Percentiles rank a stretch among this genome's conserved stretches.
Conservation (phyloP, 2,888 invertebrate species). For the Caenorhabditis sp. region DNA sequence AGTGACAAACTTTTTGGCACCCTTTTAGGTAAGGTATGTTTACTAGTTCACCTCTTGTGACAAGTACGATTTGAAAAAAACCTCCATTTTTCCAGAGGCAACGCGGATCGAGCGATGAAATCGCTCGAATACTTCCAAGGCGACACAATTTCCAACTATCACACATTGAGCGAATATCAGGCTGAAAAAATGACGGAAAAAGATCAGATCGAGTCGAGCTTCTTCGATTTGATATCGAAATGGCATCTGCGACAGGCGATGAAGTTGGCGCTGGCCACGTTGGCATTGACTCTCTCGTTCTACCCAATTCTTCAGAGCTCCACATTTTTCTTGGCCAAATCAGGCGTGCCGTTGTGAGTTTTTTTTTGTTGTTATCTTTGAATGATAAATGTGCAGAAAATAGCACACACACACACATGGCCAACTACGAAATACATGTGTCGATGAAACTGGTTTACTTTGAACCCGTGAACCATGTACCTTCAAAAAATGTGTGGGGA, state of each 20-base stretch:
- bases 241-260: slow-evolving; percentile 64
- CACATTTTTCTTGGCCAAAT: slow-evolving; percentile 55
- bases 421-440: too few species aligned
- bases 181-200: slow-evolving; percentile 42
- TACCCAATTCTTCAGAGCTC: slow-evolving; percentile 66
- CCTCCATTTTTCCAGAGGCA: slow-evolving; percentile 52
- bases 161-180: slow-evolving; percentile 49
- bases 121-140: slow-evolving; percentile 65
- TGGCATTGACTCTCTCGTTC: slow-evolving; percentile 62
- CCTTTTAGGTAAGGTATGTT: too few species aligned
- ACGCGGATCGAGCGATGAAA: slow-evolving; percentile 46
- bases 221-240: slow-evolving; percentile 51
- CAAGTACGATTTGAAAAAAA: too few species aligned
- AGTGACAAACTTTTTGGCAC: too few species aligned
- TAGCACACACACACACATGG: too few species aligned
- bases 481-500: too few species aligned
- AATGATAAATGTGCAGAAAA: background rate
- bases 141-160: slow-evolving; percentile 35
- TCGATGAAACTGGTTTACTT: too few species aligned
- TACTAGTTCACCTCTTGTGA: too few species aligned
- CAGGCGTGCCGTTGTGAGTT: slow-evolving; percentile 38
- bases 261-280: slow-evolving; percentile 51
- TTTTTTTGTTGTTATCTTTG: background rate
- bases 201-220: slow-evolving; percentile 13
- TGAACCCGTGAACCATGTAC: too few species aligned